Conservation (phyloP, 2,888 invertebrate genomes). For the Agrotis puta region DNA sequence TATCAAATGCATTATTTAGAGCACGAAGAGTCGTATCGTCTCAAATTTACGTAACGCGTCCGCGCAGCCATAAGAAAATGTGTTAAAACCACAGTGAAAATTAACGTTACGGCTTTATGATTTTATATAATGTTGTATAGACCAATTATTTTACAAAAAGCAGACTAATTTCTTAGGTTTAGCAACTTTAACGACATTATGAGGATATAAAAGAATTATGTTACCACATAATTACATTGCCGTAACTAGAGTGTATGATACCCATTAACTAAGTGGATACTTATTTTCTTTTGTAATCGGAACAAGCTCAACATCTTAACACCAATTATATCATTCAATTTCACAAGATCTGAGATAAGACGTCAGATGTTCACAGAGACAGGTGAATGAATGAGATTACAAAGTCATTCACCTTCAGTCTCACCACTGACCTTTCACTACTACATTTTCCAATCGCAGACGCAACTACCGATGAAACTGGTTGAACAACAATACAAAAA, state of each 20-base stretch:
- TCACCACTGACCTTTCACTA: slow-evolving; percentile 58
- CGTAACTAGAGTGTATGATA: slow-evolving; percentile 10
- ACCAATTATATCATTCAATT: neutral
- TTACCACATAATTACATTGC: slow-evolving; percentile 12
- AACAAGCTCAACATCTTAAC: neutral
- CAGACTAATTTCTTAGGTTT: slow-evolving; percentile 53
- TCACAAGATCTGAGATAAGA: slow-evolving; percentile 3
- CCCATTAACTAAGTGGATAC: neutral
- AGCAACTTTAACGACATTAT: slow-evolving; percentile 19
- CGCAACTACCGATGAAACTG: slow-evolving; percentile 33
- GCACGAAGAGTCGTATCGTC: slow-evolving; percentile 70
- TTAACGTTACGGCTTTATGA: slow-evolving; percentile 63
- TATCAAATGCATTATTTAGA: slow-evolving; percentile 76
- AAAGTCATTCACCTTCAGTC: slow-evolving; percentile 44
- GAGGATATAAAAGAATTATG: slow-evolving; percentile 11
- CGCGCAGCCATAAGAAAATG: slow-evolving; percentile 48
- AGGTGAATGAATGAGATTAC: slow-evolving; percentile 42
- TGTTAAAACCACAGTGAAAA: slow-evolving; percentile 47
- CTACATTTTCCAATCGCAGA: slow-evolving; percentile 43
- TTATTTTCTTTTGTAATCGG: neutral
- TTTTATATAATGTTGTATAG: slow-evolving; percentile 49
- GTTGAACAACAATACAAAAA: slow-evolving; percentile 47
- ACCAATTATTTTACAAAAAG: slow-evolving; percentile 57
- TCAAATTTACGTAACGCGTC: slow-evolving; percentile 76
- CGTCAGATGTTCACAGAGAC: slow-evolving; percentile 16